Conservation (phyloP, 2,888 invertebrate species). For the Dioctria linearis region DNA sequence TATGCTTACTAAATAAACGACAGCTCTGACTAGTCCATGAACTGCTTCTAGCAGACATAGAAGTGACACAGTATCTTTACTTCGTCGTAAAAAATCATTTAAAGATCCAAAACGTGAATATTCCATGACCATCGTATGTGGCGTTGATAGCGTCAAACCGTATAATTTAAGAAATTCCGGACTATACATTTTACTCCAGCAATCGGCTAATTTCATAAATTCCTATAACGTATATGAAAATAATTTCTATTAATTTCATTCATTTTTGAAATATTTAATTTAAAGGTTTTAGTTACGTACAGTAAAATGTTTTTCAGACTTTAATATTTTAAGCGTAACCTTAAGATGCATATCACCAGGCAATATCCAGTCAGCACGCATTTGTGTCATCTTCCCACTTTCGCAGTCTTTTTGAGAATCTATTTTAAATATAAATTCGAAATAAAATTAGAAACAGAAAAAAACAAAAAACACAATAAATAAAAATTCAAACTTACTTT, state of each 20-base stretch:
- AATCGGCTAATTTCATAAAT: constrained; percentile 82
- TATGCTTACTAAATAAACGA: constrained; percentile 84
- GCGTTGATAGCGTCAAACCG: constrained; percentile 83
- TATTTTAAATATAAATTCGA: constrained; percentile 59
- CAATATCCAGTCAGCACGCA: constrained; percentile 84
- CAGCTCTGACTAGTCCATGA: constrained; percentile 85
- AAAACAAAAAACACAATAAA: background rate
- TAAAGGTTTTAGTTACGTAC: constrained; percentile 67
- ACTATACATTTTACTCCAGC: constrained; percentile 85
- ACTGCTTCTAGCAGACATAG: constrained; percentile 87
- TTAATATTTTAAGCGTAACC: constrained; percentile 86
- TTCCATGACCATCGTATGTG: constrained; percentile 87
- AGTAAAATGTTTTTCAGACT: constrained; percentile 77
- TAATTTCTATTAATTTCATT: background rate
- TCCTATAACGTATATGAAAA: constrained; percentile 78
- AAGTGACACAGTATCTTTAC: constrained; percentile 73
- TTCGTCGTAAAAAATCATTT: constrained; percentile 73
- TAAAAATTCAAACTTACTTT: constrained; percentile 63
- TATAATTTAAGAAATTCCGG: constrained; percentile 83
- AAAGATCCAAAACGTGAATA: constrained; percentile 85
- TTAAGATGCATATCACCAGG: constrained; percentile 83
- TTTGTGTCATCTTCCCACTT: constrained; percentile 77
- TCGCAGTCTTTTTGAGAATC: constrained; percentile 77
- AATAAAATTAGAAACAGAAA: background rate
- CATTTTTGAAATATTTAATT: background rate